These are phyloP conservation scores for Drosophila stalkeri DNA, from an alignment of 2,888 invertebrate genomes.

Conservation along the genomic window DNA sequence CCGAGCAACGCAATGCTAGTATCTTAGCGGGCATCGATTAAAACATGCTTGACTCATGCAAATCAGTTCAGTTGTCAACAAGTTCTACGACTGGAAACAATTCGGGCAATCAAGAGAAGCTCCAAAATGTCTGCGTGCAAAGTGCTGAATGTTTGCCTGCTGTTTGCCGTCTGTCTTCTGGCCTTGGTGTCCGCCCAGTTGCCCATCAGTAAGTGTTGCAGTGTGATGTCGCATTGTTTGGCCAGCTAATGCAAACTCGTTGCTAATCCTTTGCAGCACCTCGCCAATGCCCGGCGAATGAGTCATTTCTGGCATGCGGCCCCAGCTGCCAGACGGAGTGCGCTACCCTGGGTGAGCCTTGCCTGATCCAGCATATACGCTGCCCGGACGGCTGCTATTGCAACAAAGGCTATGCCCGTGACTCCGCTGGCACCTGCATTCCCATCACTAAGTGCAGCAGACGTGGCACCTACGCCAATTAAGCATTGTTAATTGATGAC, in stretches of 20 bases:
- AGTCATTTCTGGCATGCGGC: conserved; percentile 74
- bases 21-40: conserved; percentile 27
- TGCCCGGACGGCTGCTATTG: conserved; percentile 84
- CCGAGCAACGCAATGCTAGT: not conserved
- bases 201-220: conserved; percentile 45
- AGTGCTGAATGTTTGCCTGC: conserved; percentile 24
- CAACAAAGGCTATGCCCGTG: conserved; percentile 75
- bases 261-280: conserved; percentile 46
- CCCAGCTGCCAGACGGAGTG: conserved; percentile 81
- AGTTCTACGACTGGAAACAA: conserved; percentile 22
- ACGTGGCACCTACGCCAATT: conserved; percentile 8
- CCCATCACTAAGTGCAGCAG: conserved; percentile 35
- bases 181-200: conserved; percentile 32
- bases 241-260: not conserved
- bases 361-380: conserved; percentile 67
- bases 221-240: not conserved
- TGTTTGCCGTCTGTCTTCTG: conserved; percentile 40
- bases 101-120: not conserved
- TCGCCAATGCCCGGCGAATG: conserved; percentile 67
- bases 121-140: conserved; percentile 35
- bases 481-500: not conserved
- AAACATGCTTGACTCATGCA: conserved; percentile 40
- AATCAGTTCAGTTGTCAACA: conserved; percentile 47
- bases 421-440: conserved; percentile 71
- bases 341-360: conserved; percentile 75